Evolutionary conservation across 2,888 invertebrate genomes (phyloP).

Genomic region (Melinopterus prodromus): DNA sequence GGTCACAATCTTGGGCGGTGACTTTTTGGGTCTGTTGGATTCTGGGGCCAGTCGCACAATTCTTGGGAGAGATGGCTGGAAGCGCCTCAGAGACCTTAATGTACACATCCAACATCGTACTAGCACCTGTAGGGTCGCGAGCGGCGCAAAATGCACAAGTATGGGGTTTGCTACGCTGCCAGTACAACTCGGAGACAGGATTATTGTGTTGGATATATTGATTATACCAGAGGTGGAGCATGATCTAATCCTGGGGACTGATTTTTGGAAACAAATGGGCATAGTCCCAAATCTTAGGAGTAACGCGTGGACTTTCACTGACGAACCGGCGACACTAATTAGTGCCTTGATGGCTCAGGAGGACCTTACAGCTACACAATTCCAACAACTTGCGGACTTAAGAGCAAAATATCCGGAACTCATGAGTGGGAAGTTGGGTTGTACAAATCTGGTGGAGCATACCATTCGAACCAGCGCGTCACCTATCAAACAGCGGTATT

Average conservation of each 20-base stretch:
- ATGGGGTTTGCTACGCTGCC: background rate
- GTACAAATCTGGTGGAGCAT: background rate
- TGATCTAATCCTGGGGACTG: slow-evolving; percentile 37
- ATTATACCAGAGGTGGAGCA: slow-evolving; percentile 35
- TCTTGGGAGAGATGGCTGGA: background rate
- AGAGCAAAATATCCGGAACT: no score
- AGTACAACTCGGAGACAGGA: background rate
- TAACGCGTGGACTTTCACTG: no score
- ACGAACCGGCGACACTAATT: background rate
- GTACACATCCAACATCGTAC: background rate
- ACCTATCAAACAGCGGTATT: slow-evolving; percentile 24
- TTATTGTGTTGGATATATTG: slow-evolving; percentile 4
- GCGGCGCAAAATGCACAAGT: background rate
- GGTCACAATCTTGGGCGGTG: background rate
- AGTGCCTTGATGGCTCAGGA: background rate
- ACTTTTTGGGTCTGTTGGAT: slow-evolving; percentile 16
- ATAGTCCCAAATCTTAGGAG: no score
- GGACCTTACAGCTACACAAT: background rate
- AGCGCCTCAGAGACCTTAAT: no score
- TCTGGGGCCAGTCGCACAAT: slow-evolving; percentile 39
- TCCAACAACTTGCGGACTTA: no score
- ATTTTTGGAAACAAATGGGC: slow-evolving; percentile 35
- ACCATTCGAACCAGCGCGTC: slow-evolving; percentile 11
- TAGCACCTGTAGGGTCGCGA: slow-evolving; percentile 14
- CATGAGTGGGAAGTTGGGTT: slow-evolving; percentile 29